phyloP scores from a whole-genome alignment of 2,797 vertebrate species.

The Esox lucius region DNA sequence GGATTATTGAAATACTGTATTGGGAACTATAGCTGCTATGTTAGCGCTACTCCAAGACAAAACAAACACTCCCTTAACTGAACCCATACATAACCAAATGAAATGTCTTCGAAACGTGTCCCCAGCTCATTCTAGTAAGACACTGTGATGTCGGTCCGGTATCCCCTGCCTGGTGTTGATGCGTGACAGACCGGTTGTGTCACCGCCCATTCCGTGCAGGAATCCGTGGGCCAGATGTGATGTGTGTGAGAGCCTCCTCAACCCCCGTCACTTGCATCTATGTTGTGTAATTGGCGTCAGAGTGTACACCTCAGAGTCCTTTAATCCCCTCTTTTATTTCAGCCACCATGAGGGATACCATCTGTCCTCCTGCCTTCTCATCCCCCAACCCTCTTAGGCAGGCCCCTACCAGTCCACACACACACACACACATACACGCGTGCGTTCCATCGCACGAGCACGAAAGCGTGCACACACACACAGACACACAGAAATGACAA shows the following conservation, averaged over 20 bases:
- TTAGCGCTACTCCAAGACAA: conserved; percentile 62
- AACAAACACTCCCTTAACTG: conserved; percentile 4
- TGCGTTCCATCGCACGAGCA: conserved; percentile 17
- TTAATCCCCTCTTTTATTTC: conserved; percentile 98
- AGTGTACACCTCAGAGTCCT: conserved; percentile 94
- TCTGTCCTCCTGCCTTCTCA: conserved; percentile 85
- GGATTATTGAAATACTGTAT: conserved; percentile 69
- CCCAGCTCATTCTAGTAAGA: too few species aligned
- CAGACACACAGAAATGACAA: conserved; percentile 48
- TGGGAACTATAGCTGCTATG: not conserved
- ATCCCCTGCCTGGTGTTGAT: conserved; percentile 18
- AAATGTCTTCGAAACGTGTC: too few species aligned
- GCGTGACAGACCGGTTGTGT: conserved; percentile 29
- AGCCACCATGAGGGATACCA: conserved; percentile 94
- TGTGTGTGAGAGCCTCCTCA: conserved; percentile 83
- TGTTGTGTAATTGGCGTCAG: conserved; percentile 97
- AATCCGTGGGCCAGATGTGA: conserved; percentile 87
- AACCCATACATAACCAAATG: not conserved
- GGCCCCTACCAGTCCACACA: conserved; percentile 58
- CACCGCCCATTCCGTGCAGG: conserved; percentile 81
- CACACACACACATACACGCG: conserved; percentile 36
- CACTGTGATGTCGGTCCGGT: conserved; percentile 9
- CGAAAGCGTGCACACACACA: conserved; percentile 41
- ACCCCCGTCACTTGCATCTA: conserved; percentile 92
- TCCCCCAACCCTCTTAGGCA: conserved; percentile 62